Percentiles rank a stretch among this genome's conserved stretches.
These are phyloP conservation scores for Margaritifera margaritifera DNA, from an alignment of 2,888 invertebrate species.

Conservation along the genomic window DNA sequence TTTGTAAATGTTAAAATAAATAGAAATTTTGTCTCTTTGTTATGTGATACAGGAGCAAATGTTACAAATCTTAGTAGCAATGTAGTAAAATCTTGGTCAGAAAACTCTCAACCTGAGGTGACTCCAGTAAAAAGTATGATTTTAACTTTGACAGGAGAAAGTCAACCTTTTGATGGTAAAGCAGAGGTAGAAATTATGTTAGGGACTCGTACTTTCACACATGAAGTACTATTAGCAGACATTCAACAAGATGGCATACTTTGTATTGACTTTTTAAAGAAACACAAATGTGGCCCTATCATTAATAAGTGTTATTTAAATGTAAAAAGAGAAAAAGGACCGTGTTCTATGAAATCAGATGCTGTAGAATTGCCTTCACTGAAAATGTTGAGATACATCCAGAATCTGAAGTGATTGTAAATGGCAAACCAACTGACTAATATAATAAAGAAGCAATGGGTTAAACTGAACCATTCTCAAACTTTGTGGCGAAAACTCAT, in stretches of 20 bases:
- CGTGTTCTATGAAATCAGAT: constrained; percentile 19
- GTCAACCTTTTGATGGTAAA: no score
- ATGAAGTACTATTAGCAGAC: constrained; percentile 12
- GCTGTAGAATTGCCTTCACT: constrained; percentile 17
- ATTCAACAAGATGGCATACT: constrained; percentile 13
- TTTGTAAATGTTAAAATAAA: no score
- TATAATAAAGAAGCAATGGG: constrained; percentile 10
- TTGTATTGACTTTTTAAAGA: constrained; percentile 23
- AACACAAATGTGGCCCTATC: constrained; percentile 8
- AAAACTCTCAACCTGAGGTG: no score
- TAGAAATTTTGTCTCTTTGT: no score
- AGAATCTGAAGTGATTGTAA: constrained; percentile 12
- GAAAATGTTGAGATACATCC: constrained; percentile 11
- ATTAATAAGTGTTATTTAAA: constrained; percentile 12
- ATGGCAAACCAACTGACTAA: constrained; percentile 11
- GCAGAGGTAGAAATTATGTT: no score
- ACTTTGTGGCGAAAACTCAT: constrained; percentile 15
- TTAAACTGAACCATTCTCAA: no score
- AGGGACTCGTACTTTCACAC: no score
- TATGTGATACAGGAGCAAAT: no score
- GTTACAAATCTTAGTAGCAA: no score
- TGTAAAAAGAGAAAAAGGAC: constrained; percentile 16
- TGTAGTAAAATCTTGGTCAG: no score
- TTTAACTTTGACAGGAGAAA: no score
- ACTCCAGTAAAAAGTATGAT: no score